Evolutionary conservation across 2,888 invertebrate genomes (phyloP).

Genomic region (Limnephilus rhombicus): DNA sequence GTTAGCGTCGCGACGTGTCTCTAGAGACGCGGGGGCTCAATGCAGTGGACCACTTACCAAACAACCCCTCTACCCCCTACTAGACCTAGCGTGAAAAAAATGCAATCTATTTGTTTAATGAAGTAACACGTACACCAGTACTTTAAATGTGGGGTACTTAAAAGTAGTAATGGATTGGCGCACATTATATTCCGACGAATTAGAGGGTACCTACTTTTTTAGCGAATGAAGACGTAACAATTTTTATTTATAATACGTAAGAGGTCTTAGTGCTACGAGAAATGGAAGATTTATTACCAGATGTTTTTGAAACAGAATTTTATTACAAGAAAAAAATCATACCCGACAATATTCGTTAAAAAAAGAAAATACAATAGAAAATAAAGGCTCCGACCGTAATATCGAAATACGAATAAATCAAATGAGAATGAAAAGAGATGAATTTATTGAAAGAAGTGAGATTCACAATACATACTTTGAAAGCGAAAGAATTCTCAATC

Average conservation of each 20-base stretch:
- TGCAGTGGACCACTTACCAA: slow-evolving; percentile 52
- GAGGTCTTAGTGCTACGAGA: neutral
- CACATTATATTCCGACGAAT: no score
- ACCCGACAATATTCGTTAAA: neutral
- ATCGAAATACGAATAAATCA: neutral
- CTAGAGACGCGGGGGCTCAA: slow-evolving; percentile 42
- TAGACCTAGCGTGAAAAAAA: neutral
- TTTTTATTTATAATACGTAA: no score
- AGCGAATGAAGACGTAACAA: neutral
- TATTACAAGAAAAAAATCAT: neutral
- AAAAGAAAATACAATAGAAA: neutral
- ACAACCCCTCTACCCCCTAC: neutral
- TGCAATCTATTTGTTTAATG: slow-evolving; percentile 31
- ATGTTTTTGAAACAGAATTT: no score
- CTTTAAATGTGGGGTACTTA: neutral
- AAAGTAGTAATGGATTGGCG: neutral
- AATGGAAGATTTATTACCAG: neutral
- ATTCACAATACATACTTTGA: neutral
- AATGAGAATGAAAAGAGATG: neutral
- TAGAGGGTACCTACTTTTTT: neutral
- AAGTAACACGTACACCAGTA: slow-evolving; percentile 12
- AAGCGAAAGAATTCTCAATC: neutral
- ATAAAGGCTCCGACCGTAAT: neutral
- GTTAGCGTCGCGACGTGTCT: slow-evolving; percentile 35
- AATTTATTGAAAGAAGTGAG: neutral